Evolutionary conservation across 2,113 vertebrate genomes (phyloP), one percentile per base, ranked within the genome.

Genomic region (Carassius carassius): DNA sequence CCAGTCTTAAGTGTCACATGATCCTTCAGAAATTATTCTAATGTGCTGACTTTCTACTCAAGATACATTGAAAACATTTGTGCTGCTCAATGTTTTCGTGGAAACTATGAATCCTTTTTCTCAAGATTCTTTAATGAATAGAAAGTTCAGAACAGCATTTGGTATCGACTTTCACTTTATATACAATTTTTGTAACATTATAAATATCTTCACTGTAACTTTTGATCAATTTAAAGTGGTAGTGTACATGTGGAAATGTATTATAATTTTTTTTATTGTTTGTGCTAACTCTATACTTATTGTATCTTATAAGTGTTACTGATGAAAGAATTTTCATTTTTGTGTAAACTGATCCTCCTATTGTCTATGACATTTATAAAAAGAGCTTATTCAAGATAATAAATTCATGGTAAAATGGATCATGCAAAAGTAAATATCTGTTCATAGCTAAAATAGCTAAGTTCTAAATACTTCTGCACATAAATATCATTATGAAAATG

Each of bases 401-500:
- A 1, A 21, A 10, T 80, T 60, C 13, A 56, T 41, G 49, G 80
- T n/a, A n/a, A 54, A 37, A 77, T 17, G 9, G 2, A 35, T 72
- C 10, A 41, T 75, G 21, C 51, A 13, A 41, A 74, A 25, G 32
- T 60, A 8, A 2, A 47, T 54, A 49, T 81, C 13, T 9, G 5
- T 69, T 17, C 60, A 54, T 49, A 17, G 14, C 14, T 32, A 81
- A 54, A 65, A 70, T 11, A n/a, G 5, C 41, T 67, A 63, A 47
- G 35, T 44, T 37, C 13, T 37, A 19, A 41, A 41, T 69, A 74
- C 5, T 7, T 41, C 51, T 47, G 23, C 25, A 8, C 13, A 2
- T 21, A 76, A 56, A 82, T 54, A 49, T 17, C 25, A 82, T 82
- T 56, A n/a, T n/a, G 19, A 35, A 70, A 56, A 41, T 70, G 4